phyloP scores from a whole-genome alignment of 2,888 invertebrate species.

The Habrosyne pyritoides region DNA sequence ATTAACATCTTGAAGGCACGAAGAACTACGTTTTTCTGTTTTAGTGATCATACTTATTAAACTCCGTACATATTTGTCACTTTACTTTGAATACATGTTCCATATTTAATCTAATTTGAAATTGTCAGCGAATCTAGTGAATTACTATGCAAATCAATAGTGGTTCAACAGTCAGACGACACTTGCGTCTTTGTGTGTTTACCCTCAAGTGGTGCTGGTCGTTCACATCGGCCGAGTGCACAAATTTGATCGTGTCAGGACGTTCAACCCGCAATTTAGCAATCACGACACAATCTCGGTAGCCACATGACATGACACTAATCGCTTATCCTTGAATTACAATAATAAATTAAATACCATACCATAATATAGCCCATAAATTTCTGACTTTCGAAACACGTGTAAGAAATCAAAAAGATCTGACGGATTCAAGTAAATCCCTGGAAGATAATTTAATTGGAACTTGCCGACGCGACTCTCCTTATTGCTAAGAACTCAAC shows the following conservation, averaged over 20 bases:
- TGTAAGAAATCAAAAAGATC: not conserved
- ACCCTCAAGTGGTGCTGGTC: conserved; percentile 21
- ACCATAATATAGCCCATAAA: too few relatives aligned
- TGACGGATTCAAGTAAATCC: not conserved
- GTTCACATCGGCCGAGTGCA: conserved; percentile 24
- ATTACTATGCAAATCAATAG: not conserved
- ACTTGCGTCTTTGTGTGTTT: conserved; percentile 1
- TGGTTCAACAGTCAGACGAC: conserved; percentile 4
- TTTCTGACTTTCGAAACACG: not conserved
- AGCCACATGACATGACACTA: conserved; percentile 1
- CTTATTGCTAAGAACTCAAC: not conserved
- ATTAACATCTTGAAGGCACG: too few relatives aligned
- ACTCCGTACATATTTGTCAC: not conserved
- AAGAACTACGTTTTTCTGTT: too few relatives aligned
- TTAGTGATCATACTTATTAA: too few relatives aligned
- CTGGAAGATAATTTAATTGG: not conserved
- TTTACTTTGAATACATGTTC: not conserved
- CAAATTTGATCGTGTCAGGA: conserved; percentile 12
- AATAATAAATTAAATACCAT: not conserved
- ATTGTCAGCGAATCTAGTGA: not conserved
- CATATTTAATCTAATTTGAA: not conserved
- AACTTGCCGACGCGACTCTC: not conserved
- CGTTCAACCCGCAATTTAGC: conserved; percentile 7
- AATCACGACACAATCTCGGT: not conserved
- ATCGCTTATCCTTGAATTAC: not conserved